phyloP scores from a whole-genome alignment of 2,113 vertebrate genomes.

The Polypterus bichir region DNA sequence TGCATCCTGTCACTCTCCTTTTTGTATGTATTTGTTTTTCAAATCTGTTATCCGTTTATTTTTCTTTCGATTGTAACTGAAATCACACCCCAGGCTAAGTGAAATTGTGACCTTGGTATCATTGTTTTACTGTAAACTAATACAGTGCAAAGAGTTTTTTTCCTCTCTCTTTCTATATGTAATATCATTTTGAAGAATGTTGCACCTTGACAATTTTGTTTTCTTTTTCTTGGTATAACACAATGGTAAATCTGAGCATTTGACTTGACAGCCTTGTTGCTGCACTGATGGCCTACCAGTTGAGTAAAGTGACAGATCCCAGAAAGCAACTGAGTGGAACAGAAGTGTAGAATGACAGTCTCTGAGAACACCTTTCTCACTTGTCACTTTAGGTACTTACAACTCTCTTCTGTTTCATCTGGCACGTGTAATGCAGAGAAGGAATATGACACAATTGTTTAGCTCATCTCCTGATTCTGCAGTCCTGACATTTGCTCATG shows the following conservation, averaged over 20 bases:
- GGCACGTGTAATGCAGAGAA: constrained; percentile 19
- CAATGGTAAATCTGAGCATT: not conserved
- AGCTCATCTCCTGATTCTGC: not conserved
- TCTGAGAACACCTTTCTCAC: constrained; percentile 49
- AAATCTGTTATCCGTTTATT: too few relatives aligned
- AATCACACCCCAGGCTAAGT: too few relatives aligned
- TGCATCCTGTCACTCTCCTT: too few relatives aligned
- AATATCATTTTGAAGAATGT: not conserved
- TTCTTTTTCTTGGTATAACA: not conserved
- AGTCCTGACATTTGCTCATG: constrained; percentile 2
- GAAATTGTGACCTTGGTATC: not conserved
- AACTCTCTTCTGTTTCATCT: constrained; percentile 29
- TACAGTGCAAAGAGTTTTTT: not conserved
- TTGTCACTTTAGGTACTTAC: constrained; percentile 45
- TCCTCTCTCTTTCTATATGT: not conserved
- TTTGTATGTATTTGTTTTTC: too few relatives aligned
- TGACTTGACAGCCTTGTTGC: constrained; percentile 1
- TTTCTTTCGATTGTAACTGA: too few relatives aligned
- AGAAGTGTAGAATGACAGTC: constrained; percentile 32
- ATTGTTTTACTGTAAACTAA: not conserved
- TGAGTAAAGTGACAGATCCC: constrained; percentile 21
- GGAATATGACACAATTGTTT: constrained; percentile 3
- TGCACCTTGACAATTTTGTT: too few relatives aligned
- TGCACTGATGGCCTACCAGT: constrained; percentile 14
- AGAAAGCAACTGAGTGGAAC: not conserved